Conservation (phyloP, 1,140 invertebrate species). For the Tetragnatha versicolor region DNA sequence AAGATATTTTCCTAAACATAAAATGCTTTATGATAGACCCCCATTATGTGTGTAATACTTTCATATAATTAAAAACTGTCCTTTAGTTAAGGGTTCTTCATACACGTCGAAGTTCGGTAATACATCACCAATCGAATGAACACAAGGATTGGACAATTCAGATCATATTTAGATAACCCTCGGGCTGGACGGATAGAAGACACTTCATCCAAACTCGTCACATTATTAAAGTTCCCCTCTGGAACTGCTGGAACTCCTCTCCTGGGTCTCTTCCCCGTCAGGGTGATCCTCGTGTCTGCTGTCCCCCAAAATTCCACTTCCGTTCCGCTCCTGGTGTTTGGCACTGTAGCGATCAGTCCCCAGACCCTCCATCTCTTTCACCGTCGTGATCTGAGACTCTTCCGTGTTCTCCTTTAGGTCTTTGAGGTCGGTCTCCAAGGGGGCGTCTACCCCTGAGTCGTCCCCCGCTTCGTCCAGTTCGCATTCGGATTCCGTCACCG, state of each 20-base stretch:
- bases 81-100: no score
- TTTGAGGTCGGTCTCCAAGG: background rate
- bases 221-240: constrained; percentile 30
- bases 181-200: no score
- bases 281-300: constrained; percentile 3
- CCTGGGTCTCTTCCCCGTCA: constrained; percentile 18
- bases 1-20: no score
- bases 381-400: background rate
- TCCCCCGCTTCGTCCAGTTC: background rate
- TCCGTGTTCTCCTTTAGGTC: background rate
- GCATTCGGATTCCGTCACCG: background rate
- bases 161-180: no score
- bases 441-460: background rate
- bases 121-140: no score
- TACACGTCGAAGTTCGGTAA: no score
- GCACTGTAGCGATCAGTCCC: constrained; percentile 12
- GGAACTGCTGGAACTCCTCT: constrained; percentile 45
- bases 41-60: no score
- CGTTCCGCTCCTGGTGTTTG: constrained; percentile 30
- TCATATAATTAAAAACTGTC: no score
- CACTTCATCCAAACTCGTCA: no score
- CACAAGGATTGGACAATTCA: no score
- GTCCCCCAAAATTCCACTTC: constrained; percentile 20
- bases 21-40: no score
- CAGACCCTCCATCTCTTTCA: background rate